Conservation (phyloP, 2,113 vertebrate species). For the Lasiurus cinereus region DNA sequence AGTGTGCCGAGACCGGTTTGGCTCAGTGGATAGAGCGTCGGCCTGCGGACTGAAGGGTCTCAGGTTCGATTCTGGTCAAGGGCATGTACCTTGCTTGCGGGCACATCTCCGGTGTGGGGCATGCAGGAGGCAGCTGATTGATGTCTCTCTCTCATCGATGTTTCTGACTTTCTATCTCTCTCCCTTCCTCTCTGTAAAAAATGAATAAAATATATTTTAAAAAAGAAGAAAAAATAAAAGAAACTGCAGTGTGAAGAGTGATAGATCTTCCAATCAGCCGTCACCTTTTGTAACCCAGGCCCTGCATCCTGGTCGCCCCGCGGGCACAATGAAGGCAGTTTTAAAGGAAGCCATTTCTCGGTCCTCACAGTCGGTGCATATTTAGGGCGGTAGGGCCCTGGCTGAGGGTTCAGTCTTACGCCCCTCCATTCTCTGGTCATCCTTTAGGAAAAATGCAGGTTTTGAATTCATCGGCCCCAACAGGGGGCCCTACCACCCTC, state of each 20-base stretch:
- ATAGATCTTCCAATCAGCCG: not conserved
- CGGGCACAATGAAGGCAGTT: not conserved
- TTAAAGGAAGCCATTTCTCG: not conserved
- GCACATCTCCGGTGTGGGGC: no score
- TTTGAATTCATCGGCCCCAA: slow-evolving; percentile 33
- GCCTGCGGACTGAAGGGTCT: no score
- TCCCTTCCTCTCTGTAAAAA: no score
- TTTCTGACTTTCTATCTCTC: no score
- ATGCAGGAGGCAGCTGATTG: no score
- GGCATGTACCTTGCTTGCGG: no score
- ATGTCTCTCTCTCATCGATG: no score
- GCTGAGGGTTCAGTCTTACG: not conserved
- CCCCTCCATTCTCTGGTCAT: not conserved
- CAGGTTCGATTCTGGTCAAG: no score
- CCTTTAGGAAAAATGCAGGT: not conserved
- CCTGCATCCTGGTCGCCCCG: not conserved
- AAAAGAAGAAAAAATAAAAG: not conserved
- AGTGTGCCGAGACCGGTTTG: not conserved
- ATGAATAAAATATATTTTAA: no score
- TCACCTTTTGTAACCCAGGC: not conserved
- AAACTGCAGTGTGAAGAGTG: not conserved
- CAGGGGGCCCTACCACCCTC: not conserved
- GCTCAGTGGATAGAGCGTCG: no score
- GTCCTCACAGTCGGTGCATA: not conserved
- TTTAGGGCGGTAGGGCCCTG: not conserved